These are phyloP conservation scores for Glomeris maerens DNA, from an alignment of 1,140 invertebrate species.

Conservation along the genomic window DNA sequence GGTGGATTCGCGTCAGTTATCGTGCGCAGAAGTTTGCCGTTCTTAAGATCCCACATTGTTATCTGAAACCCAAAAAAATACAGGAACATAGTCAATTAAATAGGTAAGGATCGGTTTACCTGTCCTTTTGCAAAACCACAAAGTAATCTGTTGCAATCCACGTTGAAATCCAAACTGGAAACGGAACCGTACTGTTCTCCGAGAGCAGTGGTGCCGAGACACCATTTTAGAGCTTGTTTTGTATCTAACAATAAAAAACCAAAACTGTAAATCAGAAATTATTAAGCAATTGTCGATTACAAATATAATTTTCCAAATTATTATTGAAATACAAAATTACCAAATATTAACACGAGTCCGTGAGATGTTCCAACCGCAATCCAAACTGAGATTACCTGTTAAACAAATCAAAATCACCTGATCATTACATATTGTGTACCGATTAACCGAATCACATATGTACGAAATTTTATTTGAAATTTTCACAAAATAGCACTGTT, in stretches of 20 bases:
- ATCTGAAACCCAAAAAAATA: slow-evolving; percentile 23
- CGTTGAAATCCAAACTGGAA: slow-evolving; percentile 68
- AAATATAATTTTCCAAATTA: slow-evolving; percentile 9
- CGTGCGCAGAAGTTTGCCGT: slow-evolving; percentile 50
- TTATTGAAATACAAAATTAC: slow-evolving; percentile 37
- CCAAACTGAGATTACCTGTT: slow-evolving; percentile 52
- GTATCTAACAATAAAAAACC: slow-evolving; percentile 28
- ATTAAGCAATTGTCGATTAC: slow-evolving; percentile 1
- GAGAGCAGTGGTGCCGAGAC: slow-evolving; percentile 41
- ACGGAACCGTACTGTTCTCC: slow-evolving; percentile 49
- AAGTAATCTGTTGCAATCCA: slow-evolving; percentile 67
- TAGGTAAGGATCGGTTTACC: slow-evolving; percentile 2
- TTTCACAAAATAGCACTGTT: no score
- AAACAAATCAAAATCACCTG: not conserved
- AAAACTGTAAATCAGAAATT: slow-evolving; percentile 1
- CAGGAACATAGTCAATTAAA: not conserved
- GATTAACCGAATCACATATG: not conserved
- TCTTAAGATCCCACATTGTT: slow-evolving; percentile 37
- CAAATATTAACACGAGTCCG: slow-evolving; percentile 79
- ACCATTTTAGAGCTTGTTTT: slow-evolving; percentile 57
- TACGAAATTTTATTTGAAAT: no score
- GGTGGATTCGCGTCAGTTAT: slow-evolving; percentile 74
- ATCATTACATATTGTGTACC: not conserved
- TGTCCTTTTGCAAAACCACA: slow-evolving; percentile 76
- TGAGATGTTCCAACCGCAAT: slow-evolving; percentile 86